These are phyloP conservation scores for Diploptera punctata DNA, from an alignment of 2,888 invertebrate species.

Conservation along the genomic window DNA sequence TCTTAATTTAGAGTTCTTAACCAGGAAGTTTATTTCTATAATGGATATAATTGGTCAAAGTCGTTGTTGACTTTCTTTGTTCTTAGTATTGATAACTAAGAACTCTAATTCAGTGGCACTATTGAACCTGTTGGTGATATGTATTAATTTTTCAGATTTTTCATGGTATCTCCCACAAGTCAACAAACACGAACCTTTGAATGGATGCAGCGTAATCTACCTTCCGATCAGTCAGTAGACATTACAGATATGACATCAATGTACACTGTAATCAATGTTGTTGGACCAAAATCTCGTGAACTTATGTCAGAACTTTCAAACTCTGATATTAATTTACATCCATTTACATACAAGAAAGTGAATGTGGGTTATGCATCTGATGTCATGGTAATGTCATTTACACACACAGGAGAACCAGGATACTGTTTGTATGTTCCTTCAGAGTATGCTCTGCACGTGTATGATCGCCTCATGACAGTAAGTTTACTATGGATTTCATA, in stretches of 20 bases:
- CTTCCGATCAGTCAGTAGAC: slow-evolving; percentile 64
- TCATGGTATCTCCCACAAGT: slow-evolving; percentile 80
- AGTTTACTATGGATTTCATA: too few species aligned
- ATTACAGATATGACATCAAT: slow-evolving; percentile 73
- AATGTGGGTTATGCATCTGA: slow-evolving; percentile 73
- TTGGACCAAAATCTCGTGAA: slow-evolving; percentile 71
- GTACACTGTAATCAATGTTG: slow-evolving; percentile 74
- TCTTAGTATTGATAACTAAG: too few species aligned
- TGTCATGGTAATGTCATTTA: slow-evolving; percentile 73
- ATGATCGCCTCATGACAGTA: slow-evolving; percentile 68
- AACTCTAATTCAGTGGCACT: too few species aligned
- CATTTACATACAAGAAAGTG: slow-evolving; percentile 69
- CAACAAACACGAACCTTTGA: slow-evolving; percentile 75
- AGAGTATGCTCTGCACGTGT: slow-evolving; percentile 76
- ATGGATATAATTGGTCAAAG: too few species aligned
- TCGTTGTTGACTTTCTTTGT: too few species aligned
- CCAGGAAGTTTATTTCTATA: too few species aligned
- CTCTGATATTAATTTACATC: slow-evolving; percentile 64
- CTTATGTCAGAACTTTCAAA: slow-evolving; percentile 69
- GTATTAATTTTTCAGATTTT: slow-evolving; percentile 65
- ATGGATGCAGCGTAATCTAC: slow-evolving; percentile 71
- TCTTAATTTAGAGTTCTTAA: too few species aligned
- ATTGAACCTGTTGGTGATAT: too few species aligned
- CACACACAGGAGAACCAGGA: slow-evolving; percentile 74
- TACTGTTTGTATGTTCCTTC: slow-evolving; percentile 74